Percentiles rank a stretch among this genome's conserved stretches.
Evolutionary conservation across 2,113 vertebrate species (phyloP).

Genomic region (Neodon shergylaensis): DNA sequence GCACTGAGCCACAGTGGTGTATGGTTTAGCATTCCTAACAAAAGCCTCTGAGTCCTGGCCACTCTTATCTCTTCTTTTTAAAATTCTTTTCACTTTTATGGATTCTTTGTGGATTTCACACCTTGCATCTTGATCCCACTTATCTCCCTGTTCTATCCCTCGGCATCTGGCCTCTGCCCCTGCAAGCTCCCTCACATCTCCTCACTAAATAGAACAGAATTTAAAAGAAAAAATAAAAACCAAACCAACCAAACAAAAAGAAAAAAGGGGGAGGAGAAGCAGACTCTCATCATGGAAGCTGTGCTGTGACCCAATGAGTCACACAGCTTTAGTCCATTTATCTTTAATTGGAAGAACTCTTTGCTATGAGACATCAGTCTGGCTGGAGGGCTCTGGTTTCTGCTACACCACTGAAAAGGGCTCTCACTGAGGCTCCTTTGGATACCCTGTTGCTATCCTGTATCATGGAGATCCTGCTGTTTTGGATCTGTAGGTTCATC

Average conservation of each 20-base stretch:
- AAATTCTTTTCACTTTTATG: not conserved
- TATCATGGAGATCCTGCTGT: not conserved
- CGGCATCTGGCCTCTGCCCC: not conserved
- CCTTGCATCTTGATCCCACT: not conserved
- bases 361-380: not conserved
- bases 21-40: not conserved
- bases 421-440: not conserved
- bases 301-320: not conserved
- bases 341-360: not conserved
- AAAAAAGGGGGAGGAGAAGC: not conserved
- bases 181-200: not conserved
- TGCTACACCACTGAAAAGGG: not conserved
- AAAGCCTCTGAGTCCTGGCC: not conserved
- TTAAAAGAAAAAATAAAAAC: not conserved
- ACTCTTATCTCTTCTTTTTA: not conserved
- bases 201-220: not conserved
- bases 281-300: not conserved
- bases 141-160: not conserved
- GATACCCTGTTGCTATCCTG: not conserved
- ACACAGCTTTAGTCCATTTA: not conserved
- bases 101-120: not conserved
- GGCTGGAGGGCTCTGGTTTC: not conserved
- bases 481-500: too few species aligned
- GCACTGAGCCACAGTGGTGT: not conserved
- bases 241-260: not conserved